Evolutionary conservation across 2,797 vertebrate species (phyloP).

Genomic region (Eulemur rubriventer): DNA sequence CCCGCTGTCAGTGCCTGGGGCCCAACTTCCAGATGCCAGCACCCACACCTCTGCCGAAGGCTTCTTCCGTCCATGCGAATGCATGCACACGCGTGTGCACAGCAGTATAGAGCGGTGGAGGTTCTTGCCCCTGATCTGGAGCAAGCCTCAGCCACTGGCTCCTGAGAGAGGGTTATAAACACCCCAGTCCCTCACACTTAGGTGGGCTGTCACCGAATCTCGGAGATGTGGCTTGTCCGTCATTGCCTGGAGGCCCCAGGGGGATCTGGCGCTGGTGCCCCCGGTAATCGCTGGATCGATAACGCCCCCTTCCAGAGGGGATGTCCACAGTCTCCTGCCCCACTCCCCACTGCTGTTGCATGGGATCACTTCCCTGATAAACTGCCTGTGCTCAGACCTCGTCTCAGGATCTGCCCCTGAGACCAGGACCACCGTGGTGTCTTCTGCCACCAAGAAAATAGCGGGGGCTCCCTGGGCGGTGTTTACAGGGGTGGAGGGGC

Average conservation of each 20-base stretch:
- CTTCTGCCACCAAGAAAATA: neutral
- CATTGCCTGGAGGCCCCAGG: neutral
- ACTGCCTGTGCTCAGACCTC: rapidly evolving
- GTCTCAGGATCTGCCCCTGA: neutral
- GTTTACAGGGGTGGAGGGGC: neutral
- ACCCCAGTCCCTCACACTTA: neutral
- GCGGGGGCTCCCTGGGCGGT: rapidly evolving
- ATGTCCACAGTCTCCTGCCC: rapidly evolving
- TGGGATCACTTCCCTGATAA: neutral
- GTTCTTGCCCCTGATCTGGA: neutral
- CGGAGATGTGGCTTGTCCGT: rapidly evolving
- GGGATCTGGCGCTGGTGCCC: neutral
- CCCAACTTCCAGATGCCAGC: neutral
- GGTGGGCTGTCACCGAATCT: rapidly evolving
- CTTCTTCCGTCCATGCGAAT: neutral
- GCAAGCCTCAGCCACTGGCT: neutral
- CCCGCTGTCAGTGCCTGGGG: neutral
- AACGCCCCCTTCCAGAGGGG: too few relatives aligned
- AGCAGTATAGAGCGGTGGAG: neutral
- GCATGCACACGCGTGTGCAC: neutral
- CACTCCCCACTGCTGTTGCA: neutral
- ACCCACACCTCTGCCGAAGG: neutral
- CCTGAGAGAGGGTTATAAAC: rapidly evolving
- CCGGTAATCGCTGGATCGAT: rapidly evolving
- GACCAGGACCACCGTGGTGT: neutral